These are phyloP conservation scores for Myotis myotis DNA, from an alignment of 2,797 vertebrate species.

Conservation along the genomic window DNA sequence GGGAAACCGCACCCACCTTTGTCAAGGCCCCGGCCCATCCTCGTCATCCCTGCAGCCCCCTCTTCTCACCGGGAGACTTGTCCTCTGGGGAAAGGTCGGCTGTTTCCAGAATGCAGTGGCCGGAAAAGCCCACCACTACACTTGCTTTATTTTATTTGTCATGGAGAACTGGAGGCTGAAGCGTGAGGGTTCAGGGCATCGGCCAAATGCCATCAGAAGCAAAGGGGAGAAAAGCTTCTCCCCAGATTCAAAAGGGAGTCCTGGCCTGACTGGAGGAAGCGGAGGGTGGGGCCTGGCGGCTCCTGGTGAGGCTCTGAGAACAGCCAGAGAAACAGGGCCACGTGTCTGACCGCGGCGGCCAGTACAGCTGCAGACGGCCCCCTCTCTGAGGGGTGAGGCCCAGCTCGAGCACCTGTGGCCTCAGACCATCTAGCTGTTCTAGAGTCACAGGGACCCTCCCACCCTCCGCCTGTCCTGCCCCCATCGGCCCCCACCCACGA, in stretches of 20 bases:
- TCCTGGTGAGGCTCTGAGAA: background rate
- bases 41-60: too few species aligned
- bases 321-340: background rate
- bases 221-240: background rate
- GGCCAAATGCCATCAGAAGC: background rate
- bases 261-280: background rate
- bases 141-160: background rate
- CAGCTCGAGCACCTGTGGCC: background rate
- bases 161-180: background rate
- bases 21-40: background rate
- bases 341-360: fast-evolving
- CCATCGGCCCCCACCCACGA: too few species aligned
- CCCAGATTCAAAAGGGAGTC: background rate
- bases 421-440: background rate
- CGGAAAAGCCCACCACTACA: background rate
- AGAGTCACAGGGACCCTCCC: background rate
- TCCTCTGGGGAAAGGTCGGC: background rate
- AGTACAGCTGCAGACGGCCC: background rate
- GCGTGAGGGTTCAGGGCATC: background rate
- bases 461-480: background rate
- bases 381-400: background rate
- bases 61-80: background rate
- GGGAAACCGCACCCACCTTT: background rate
- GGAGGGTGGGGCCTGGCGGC: background rate
- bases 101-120: background rate